Evolutionary conservation across 2,113 vertebrate species (phyloP), one percentile per base, ranked within the genome.

Genomic region (Gadus chalcogrammus): DNA sequence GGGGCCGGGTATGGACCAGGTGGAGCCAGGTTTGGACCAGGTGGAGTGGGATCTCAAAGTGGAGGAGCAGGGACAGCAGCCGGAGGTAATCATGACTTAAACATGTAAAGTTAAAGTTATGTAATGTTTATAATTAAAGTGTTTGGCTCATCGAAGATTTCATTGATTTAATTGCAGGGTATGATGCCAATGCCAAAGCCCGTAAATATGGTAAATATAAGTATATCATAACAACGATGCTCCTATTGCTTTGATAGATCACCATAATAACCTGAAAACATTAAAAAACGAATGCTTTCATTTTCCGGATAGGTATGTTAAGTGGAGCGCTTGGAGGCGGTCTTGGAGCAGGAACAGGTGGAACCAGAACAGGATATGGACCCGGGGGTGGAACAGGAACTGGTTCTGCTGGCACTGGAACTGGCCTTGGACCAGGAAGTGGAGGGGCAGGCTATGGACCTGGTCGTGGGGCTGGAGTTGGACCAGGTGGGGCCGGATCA

Each of bases 141-240:
- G 31, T 35, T 35, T 35, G 31, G 31, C 31, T 35, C 31, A 35
- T 35, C 31, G 4, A 35, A 35, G 31, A 35, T 35, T 35, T 4
- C 4, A 35, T 35, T 64, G 76, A 80, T 56, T 80, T 75, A 42
- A 4, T 72, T 61, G 20, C 71, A 73, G 71, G 71, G 27, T 73
- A 68, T 68, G 65, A 61, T 35, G 65, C 38, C 31, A 15, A 66
- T n/a, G 64, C 65, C 5, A 73, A 73, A 56, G 65, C 71, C 28
- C 59, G 58, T 22, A 73, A 73, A 73, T 73, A 73, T 53, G 71
- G 71, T 67, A 59, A 52, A 17, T 55, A 35, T 9, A 9, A 22
- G 15, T 15, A 5, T 27, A 1, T 28, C 24, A 22, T 27, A 28
- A 27, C 9, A 27, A 62, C 1, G 4, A 27, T 16, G 42, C 12